These are phyloP conservation scores for Eupelmus urozonus DNA, from an alignment of 2,888 invertebrate genomes.

Conservation along the genomic window DNA sequence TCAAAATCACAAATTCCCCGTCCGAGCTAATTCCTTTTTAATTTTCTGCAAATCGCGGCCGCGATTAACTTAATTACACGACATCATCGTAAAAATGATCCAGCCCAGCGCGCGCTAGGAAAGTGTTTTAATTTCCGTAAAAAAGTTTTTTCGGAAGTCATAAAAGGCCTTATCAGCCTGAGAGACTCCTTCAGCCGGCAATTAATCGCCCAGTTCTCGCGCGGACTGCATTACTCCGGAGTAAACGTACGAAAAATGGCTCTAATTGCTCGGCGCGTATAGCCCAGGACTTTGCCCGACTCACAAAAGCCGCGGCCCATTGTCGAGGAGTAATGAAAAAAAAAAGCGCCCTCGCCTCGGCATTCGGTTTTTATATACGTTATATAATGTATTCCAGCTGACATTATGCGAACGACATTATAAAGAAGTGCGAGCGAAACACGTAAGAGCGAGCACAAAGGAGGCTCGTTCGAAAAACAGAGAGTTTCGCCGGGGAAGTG, in stretches of 20 bases:
- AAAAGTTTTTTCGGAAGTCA: no score
- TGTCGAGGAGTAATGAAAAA: neutral
- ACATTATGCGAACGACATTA: conserved; percentile 41
- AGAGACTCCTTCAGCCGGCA: no score
- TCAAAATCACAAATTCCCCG: no score
- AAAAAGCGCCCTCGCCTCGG: neutral
- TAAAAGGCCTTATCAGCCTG: no score
- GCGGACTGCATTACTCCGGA: neutral
- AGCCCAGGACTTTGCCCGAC: no score
- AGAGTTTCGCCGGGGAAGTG: conserved; percentile 33
- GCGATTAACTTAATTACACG: no score
- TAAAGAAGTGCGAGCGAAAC: conserved; percentile 10
- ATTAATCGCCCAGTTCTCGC: no score
- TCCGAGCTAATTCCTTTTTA: no score
- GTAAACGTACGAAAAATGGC: neutral
- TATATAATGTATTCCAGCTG: conserved; percentile 27
- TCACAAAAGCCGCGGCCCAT: neutral
- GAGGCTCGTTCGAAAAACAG: neutral
- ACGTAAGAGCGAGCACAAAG: neutral
- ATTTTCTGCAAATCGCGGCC: no score
- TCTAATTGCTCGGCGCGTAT: neutral
- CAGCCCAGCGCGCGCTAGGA: no score
- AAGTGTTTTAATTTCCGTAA: no score
- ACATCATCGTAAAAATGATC: no score
- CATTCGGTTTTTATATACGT: conserved; percentile 3